phyloP scores from a whole-genome alignment of 2,113 vertebrate species.

The Cynocephalus volans region DNA sequence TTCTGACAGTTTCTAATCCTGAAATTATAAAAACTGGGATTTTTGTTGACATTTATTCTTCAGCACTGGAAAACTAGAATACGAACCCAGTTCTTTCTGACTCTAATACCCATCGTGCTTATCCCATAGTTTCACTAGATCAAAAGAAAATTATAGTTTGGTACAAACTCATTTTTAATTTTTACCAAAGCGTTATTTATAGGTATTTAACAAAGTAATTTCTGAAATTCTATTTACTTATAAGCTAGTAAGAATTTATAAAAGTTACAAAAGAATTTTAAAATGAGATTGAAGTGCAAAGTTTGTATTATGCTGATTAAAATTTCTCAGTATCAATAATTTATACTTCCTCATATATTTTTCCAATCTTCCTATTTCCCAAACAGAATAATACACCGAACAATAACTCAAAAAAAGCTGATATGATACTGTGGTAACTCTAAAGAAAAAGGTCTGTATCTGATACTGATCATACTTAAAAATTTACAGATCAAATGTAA shows the following conservation, averaged over 20 bases:
- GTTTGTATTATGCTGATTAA: neutral
- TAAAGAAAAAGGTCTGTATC: slow-evolving; percentile 5
- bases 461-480: neutral
- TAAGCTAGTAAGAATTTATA: slow-evolving; percentile 9
- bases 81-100: neutral
- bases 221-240: neutral
- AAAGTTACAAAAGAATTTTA: neutral
- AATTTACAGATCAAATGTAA: slow-evolving; percentile 7
- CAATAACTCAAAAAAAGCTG: neutral
- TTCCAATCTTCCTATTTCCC: neutral
- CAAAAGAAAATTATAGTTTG: slow-evolving; percentile 35
- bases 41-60: neutral
- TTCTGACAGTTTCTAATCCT: slow-evolving; percentile 38
- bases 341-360: slow-evolving; percentile 50
- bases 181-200: slow-evolving; percentile 34
- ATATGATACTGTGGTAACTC: neutral
- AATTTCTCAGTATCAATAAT: slow-evolving; percentile 32
- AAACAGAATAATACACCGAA: neutral
- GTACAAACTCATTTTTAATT: slow-evolving; percentile 2
- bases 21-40: neutral
- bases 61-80: neutral
- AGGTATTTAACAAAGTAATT: neutral
- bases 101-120: neutral
- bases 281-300: slow-evolving; percentile 2
- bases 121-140: neutral